These are phyloP conservation scores for Aphaenogaster ashmeadi DNA, from an alignment of 1,140 invertebrate species.

Conservation along the genomic window DNA sequence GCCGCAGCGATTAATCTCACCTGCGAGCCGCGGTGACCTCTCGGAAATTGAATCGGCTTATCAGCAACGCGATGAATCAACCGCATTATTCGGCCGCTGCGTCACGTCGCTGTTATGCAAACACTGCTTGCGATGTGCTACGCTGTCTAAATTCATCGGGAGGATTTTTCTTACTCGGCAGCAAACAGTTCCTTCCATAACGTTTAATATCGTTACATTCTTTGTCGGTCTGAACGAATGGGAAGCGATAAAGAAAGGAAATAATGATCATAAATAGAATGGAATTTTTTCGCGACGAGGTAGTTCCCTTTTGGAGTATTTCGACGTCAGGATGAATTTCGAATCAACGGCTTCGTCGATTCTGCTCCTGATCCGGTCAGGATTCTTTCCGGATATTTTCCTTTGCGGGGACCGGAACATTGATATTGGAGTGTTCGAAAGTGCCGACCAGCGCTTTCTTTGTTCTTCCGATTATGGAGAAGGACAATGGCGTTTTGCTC, in stretches of 20 bases:
- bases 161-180: neutral
- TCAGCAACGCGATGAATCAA: slow-evolving; percentile 75
- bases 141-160: neutral
- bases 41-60: slow-evolving; percentile 80
- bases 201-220: neutral
- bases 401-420: neutral
- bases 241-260: neutral
- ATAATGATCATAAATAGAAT: slow-evolving; percentile 12
- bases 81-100: slow-evolving; percentile 78
- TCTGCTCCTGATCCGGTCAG: neutral
- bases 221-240: neutral
- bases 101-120: slow-evolving; percentile 46
- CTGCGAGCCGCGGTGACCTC: slow-evolving; percentile 49
- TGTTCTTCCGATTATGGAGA: slow-evolving; percentile 8
- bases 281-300: neutral
- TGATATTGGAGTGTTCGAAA: slow-evolving; percentile 17
- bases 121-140: neutral
- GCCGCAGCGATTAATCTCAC: slow-evolving; percentile 72
- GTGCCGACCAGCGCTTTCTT: slow-evolving; percentile 4
- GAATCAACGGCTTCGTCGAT: neutral
- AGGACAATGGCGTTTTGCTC: neutral
- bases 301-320: neutral
- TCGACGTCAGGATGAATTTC: neutral
- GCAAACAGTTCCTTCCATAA: neutral
- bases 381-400: slow-evolving; percentile 9